phyloP scores from a whole-genome alignment of 2,113 vertebrate species.

The Engystomops pustulosus region DNA sequence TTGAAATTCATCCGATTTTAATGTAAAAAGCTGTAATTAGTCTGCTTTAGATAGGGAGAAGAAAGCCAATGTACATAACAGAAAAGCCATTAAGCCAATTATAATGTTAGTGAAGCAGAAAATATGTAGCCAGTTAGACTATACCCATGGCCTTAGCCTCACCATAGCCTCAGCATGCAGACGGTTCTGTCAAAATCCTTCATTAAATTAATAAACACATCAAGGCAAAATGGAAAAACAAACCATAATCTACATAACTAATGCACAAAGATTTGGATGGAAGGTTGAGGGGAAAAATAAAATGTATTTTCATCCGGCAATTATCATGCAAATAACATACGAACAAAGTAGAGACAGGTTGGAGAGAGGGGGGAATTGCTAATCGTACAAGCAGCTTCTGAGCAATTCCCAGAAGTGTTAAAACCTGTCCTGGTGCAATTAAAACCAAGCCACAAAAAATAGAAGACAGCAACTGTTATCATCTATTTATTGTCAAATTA shows the following conservation, averaged over 20 bases:
- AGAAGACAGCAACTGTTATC: conserved; percentile 74
- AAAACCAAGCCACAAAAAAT: conserved; percentile 69
- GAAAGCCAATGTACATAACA: conserved; percentile 59
- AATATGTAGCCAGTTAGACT: conserved; percentile 66
- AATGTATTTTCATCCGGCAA: conserved; percentile 76
- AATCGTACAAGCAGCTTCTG: conserved; percentile 73
- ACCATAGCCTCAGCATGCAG: conserved; percentile 72
- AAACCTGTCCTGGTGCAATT: conserved; percentile 83
- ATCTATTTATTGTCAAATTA: conserved; percentile 90
- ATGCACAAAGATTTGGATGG: conserved; percentile 71
- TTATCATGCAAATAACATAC: conserved; percentile 83
- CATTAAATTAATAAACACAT: conserved; percentile 89
- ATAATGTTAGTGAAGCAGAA: conserved; percentile 63
- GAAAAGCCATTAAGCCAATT: conserved; percentile 75
- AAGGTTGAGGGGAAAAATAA: conserved; percentile 68
- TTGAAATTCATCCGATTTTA: conserved; percentile 73
- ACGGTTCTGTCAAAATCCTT: conserved; percentile 77
- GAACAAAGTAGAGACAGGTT: conserved; percentile 69
- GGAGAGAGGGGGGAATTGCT: conserved; percentile 68
- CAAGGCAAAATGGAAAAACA: conserved; percentile 77
- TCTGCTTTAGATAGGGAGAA: conserved; percentile 65
- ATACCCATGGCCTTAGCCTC: conserved; percentile 66
- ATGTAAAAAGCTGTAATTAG: conserved; percentile 76
- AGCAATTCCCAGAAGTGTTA: conserved; percentile 81
- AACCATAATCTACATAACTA: conserved; percentile 82